These are phyloP conservation scores for Myotis planiceps DNA, from an alignment of 2,797 vertebrate genomes.

Conservation along the genomic window DNA sequence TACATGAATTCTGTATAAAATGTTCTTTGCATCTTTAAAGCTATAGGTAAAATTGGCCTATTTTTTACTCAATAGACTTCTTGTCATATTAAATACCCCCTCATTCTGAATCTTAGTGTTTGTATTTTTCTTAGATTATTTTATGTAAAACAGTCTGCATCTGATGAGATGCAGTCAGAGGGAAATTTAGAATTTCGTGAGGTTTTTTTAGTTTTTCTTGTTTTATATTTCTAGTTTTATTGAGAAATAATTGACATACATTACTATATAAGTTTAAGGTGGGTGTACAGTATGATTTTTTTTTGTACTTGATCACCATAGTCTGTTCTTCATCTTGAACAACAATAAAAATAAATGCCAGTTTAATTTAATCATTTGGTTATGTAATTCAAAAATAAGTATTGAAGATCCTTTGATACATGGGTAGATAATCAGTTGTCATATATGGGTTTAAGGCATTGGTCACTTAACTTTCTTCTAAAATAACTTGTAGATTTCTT, in stretches of 20 bases:
- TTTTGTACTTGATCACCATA: background rate
- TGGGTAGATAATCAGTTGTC: background rate
- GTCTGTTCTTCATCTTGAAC: background rate
- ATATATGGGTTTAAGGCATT: background rate
- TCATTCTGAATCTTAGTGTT: background rate
- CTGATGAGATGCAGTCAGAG: background rate
- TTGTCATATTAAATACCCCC: background rate
- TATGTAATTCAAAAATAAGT: background rate
- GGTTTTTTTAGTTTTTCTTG: background rate
- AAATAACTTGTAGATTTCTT: conserved; percentile 20
- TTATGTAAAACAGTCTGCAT: background rate
- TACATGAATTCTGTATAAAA: background rate
- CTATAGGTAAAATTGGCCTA: background rate
- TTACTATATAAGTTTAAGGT: background rate
- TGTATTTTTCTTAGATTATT: conserved; percentile 2
- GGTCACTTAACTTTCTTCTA: background rate
- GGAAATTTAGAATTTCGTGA: background rate
- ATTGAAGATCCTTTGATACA: background rate
- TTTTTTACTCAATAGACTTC: conserved; percentile 19
- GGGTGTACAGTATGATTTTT: background rate
- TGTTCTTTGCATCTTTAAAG: conserved; percentile 3
- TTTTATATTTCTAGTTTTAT: background rate
- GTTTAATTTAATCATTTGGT: background rate
- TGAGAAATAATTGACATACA: background rate
- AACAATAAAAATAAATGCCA: background rate